Conservation (phyloP, 2,797 vertebrate genomes). For the Tapirus indicus region DNA sequence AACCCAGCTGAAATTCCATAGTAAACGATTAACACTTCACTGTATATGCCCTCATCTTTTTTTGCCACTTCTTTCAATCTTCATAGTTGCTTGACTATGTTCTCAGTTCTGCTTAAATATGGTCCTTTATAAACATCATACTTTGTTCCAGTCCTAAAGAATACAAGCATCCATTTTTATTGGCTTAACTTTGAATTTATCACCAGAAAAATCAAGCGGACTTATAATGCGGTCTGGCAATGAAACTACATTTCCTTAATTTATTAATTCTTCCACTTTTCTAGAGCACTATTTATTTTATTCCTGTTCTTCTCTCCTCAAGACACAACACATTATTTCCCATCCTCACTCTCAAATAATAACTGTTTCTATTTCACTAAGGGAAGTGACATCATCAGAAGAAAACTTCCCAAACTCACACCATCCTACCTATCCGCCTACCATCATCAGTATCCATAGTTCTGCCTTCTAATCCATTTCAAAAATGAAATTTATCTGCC, state of each 20-base stretch:
- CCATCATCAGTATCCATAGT: too few relatives aligned
- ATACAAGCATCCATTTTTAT: not conserved
- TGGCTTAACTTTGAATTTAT: not conserved
- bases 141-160: not conserved
- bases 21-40: not conserved
- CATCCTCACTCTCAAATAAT: not conserved
- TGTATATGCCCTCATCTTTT: not conserved
- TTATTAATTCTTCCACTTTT: not conserved
- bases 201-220: not conserved
- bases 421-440: not conserved
- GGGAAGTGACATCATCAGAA: not conserved
- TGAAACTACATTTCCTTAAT: not conserved
- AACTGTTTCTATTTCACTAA: not conserved
- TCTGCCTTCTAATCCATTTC: not conserved
- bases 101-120: not conserved
- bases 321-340: not conserved
- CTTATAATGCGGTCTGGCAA: not conserved
- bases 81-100: not conserved
- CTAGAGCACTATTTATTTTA: not conserved
- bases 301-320: not conserved
- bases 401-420: not conserved
- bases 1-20: not conserved
- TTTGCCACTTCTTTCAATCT: not conserved
- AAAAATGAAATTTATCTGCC: not conserved
- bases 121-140: not conserved